Base-by-base conservation (phyloP, 1,140 invertebrate species). In the Plutomurus gul region DNA sequence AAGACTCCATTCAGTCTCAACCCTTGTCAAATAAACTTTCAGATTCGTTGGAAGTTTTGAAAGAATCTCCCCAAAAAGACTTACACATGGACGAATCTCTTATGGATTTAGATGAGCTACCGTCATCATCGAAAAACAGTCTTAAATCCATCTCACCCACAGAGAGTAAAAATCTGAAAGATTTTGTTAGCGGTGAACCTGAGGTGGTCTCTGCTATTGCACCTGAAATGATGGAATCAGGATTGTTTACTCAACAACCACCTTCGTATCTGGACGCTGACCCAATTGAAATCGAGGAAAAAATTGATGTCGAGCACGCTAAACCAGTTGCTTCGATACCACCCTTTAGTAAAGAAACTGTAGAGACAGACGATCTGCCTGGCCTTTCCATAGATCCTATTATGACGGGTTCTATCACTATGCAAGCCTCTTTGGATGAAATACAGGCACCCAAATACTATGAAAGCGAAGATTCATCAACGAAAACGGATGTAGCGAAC, bases 401-500 rank as follows among this genome's bases (percentile, higher is more conserved):
- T 22, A 81, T 81, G 80, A 81, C 76, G 8, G 49, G 65, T 33
- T 81, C 80, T 49, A 56, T 81, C 25, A 81, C 43, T n/a, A 76
- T 82, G 81, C 77, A 78, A 16, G 30, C 77, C 0, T 77, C 81
- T 27, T 37, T 82, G 30, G 81, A 82, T 39, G 81, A 82, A 65
- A 80, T 80, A 22, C 78, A 80, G 71, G 71, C 74, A 22, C 72
- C 80, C 8, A 80, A 74, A 39, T 80, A 76, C 56, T 80, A 82
- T 56, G 81, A 82, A 70, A 82, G 81, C 56, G 81, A 82, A 46
- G 81, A 82, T 43, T 75, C 71, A 1, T 82, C 81, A 33, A 51
- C 76, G 22, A 80, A 80, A 80, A 77, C 74, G 6, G 78, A 75
- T 36, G 27, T 65, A 16, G 27, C 56, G 16, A 65, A 18, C 16